Conservation (phyloP, 2,888 invertebrate species). For the Caenorhabditis auriculariae region DNA sequence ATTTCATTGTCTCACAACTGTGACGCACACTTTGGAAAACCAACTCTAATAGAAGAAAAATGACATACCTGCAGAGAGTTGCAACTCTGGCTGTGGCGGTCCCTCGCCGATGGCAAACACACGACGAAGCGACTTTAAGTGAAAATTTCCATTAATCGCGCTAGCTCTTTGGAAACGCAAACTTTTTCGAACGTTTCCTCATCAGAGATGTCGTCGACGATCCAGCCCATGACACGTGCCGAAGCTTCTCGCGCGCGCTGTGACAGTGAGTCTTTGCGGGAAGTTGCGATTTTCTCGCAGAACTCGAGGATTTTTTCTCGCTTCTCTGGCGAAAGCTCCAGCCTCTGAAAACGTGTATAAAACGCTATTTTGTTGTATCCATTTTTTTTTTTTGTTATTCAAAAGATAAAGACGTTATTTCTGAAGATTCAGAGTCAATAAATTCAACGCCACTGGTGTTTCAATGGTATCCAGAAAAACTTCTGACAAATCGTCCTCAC, state of each 20-base stretch:
- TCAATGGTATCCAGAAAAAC: no score
- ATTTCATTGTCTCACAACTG: neutral
- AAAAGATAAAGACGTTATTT: no score
- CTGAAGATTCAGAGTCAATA: no score
- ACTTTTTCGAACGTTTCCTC: neutral
- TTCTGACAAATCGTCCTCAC: no score
- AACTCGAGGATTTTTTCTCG: slow-evolving; percentile 9
- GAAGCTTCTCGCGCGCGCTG: slow-evolving; percentile 26
- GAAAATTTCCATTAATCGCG: neutral
- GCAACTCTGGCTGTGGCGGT: slow-evolving; percentile 49
- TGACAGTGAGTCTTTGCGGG: slow-evolving; percentile 38
- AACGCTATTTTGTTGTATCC: no score
- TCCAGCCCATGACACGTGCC: slow-evolving; percentile 21
- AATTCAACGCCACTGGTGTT: no score
- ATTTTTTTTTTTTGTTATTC: no score
- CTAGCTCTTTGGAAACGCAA: no score
- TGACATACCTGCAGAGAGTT: slow-evolving; percentile 40
- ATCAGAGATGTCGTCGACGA: neutral
- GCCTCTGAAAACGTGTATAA: no score
- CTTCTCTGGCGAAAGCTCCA: no score
- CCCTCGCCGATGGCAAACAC: slow-evolving; percentile 40
- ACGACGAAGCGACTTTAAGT: slow-evolving; percentile 4
- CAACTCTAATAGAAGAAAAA: no score
- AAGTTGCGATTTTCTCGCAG: slow-evolving; percentile 37
- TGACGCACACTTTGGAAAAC: no score